Conservation (phyloP, 2,113 vertebrate genomes). For the Pseudorectes ferrugineus region DNA sequence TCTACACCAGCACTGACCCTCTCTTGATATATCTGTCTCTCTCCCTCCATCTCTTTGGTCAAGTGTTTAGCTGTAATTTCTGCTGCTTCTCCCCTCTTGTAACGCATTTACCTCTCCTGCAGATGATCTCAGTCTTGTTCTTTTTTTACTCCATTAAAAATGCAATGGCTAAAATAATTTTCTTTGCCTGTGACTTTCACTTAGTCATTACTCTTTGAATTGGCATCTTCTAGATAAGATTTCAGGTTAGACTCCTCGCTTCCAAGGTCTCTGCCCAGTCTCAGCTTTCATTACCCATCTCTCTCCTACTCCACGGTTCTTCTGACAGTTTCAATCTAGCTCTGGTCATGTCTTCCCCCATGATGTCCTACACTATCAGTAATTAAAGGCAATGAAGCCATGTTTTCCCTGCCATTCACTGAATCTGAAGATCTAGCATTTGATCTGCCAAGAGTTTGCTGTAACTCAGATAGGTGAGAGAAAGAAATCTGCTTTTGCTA, state of each 20-base stretch:
- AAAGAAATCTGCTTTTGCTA: not conserved
- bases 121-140: not conserved
- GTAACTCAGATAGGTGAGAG: not conserved
- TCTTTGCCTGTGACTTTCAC: not conserved
- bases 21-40: not conserved
- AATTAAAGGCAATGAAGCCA: not conserved
- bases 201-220: not conserved
- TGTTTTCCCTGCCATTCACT: not conserved
- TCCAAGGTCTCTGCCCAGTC: not conserved
- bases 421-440: not conserved
- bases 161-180: not conserved
- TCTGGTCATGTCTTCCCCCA: not conserved
- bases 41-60: not conserved
- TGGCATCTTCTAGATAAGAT: not conserved
- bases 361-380: not conserved
- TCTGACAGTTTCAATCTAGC: not conserved
- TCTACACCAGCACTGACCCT: not conserved
- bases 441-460: not conserved
- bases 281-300: not conserved
- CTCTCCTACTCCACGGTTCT: not conserved
- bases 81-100: not conserved
- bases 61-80: not conserved
- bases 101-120: not conserved
- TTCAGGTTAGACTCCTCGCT: not conserved
- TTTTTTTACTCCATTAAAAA: not conserved